Percentiles rank a stretch among this genome's conserved stretches.
Conservation (phyloP, 1,140 invertebrate species). For the Drosophila neocordata region DNA sequence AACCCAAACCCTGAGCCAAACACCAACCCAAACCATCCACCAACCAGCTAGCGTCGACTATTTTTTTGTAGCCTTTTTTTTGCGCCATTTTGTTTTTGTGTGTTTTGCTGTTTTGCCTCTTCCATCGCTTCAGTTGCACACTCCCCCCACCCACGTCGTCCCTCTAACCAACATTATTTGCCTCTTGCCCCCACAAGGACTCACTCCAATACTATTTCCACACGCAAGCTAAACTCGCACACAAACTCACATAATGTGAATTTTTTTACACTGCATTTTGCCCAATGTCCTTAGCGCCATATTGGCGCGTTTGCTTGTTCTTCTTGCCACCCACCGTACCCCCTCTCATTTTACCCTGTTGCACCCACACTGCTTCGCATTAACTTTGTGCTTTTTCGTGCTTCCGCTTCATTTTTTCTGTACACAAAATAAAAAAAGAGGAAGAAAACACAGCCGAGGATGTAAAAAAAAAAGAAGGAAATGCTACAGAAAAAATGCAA, state of each 20-base stretch:
- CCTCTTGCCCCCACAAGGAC: neutral
- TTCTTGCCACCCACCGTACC: slow-evolving; percentile 25
- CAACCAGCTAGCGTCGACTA: slow-evolving; percentile 43
- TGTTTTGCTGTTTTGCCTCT: slow-evolving; percentile 77
- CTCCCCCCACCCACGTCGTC: slow-evolving; percentile 12
- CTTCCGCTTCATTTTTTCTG: slow-evolving; percentile 76
- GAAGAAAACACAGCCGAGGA: neutral
- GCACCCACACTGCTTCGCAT: slow-evolving; percentile 47
- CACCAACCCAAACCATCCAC: slow-evolving; percentile 10
- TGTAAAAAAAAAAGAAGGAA: slow-evolving; percentile 36
- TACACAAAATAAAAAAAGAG: slow-evolving; percentile 18
- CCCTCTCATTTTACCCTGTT: neutral
- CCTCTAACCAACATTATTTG: too few relatives aligned
- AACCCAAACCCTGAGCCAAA: slow-evolving; percentile 9
- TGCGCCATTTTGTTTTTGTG: slow-evolving; percentile 78
- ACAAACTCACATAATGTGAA: slow-evolving; percentile 65
- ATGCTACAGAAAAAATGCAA: slow-evolving; percentile 59
- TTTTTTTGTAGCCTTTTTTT: slow-evolving; percentile 49
- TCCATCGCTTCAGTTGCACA: slow-evolving; percentile 25
- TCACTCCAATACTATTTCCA: slow-evolving; percentile 6
- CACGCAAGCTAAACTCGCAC: slow-evolving; percentile 29
- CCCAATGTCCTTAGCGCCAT: slow-evolving; percentile 79
- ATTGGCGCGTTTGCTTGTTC: slow-evolving; percentile 52
- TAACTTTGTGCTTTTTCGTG: slow-evolving; percentile 78
- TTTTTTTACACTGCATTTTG: slow-evolving; percentile 67